phyloP scores from a whole-genome alignment of 92 coral and sea anemone genomes.

The Phymanthus crucifer region DNA sequence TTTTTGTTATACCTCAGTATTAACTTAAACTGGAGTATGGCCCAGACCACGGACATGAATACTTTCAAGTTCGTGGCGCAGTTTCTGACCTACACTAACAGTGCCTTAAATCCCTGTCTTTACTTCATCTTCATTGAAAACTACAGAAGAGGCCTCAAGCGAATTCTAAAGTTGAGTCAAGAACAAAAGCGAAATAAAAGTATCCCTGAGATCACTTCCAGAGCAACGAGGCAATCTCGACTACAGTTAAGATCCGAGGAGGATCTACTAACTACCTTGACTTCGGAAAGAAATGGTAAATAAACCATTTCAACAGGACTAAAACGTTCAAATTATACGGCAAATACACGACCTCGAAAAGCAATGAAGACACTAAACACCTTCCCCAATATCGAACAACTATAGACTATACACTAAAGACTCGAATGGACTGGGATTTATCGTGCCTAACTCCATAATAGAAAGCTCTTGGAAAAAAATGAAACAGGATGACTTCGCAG shows the following conservation, averaged over 20 bases:
- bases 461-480: no score
- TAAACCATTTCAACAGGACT: no score
- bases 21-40: slow-evolving; percentile 10
- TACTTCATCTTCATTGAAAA: slow-evolving; percentile 38
- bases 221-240: not conserved
- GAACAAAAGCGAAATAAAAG: not conserved
- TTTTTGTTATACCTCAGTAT: slow-evolving; percentile 13
- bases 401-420: no score
- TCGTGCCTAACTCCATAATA: no score
- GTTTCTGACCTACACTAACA: slow-evolving; percentile 30
- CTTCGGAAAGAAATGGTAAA: not conserved
- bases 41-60: not conserved
- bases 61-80: slow-evolving; percentile 17
- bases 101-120: slow-evolving; percentile 35
- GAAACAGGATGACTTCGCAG: no score
- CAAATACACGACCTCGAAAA: no score
- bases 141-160: slow-evolving; percentile 27
- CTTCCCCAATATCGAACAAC: no score
- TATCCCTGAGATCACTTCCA: not conserved
- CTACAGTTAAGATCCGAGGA: not conserved
- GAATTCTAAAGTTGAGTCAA: not conserved
- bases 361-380: no score
- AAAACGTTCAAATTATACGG: no score
- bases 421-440: no score
- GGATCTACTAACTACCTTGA: not conserved